Conservation (phyloP, 1,140 invertebrate genomes). For the Drosophila bipectinata region DNA sequence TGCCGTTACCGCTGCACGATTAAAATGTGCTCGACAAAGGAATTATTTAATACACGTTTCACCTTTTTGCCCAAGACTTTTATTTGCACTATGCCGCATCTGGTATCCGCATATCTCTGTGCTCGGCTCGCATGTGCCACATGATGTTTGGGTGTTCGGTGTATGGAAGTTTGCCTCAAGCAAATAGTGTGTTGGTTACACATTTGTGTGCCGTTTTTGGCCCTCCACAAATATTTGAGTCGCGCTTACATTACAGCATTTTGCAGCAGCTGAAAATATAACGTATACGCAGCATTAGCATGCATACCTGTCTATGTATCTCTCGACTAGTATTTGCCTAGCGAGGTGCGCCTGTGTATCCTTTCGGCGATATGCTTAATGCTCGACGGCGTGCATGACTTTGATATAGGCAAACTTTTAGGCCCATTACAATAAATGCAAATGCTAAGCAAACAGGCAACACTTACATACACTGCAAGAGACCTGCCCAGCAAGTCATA, state of each 20-base stretch:
- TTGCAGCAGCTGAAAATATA: conserved; percentile 76
- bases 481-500: conserved; percentile 35
- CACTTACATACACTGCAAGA: conserved; percentile 23
- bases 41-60: conserved; percentile 83
- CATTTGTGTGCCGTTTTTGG: conserved; percentile 76
- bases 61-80: conserved; percentile 78
- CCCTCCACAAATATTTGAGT: conserved; percentile 75
- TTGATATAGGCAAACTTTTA: conserved; percentile 70
- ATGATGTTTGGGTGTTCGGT: conserved; percentile 1
- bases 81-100: conserved; percentile 72
- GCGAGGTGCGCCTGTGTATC: conserved; percentile 19
- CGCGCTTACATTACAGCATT: conserved; percentile 64
- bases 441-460: conserved; percentile 50
- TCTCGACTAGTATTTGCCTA: conserved; percentile 17
- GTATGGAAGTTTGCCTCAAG: conserved; percentile 62
- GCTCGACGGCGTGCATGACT: conserved; percentile 71
- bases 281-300: conserved; percentile 77
- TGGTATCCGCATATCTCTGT: conserved; percentile 28
- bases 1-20: conserved; percentile 77
- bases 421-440: conserved; percentile 75
- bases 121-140: conserved; percentile 1
- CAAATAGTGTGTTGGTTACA: conserved; percentile 82
- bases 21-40: conserved; percentile 82
- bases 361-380: conserved; percentile 60
- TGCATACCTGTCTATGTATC: conserved; percentile 58